phyloP scores from a whole-genome alignment of 1,140 invertebrate genomes.

The Ptiloglossa arizonensis region DNA sequence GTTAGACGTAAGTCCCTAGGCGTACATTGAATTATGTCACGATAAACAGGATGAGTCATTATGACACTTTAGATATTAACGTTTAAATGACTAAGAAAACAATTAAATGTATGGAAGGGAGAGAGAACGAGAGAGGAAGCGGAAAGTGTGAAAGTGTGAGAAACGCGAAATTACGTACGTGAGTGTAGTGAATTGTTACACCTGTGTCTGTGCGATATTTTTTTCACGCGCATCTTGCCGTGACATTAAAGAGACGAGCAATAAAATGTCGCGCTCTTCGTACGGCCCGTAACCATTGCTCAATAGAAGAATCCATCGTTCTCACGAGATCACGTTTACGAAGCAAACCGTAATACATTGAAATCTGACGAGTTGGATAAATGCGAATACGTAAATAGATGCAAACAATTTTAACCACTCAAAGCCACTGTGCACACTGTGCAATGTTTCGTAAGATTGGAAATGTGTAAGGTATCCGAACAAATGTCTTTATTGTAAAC shows the following conservation, averaged over 20 bases:
- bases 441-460: too few relatives aligned
- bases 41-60: constrained; percentile 62
- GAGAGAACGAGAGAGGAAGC: not conserved
- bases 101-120: not conserved
- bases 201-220: constrained; percentile 45
- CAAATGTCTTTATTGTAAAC: too few relatives aligned
- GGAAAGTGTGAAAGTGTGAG: not conserved
- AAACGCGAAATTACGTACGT: constrained; percentile 27
- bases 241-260: constrained; percentile 39
- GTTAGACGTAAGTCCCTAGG: constrained; percentile 55
- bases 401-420: not conserved
- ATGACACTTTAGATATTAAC: constrained; percentile 66
- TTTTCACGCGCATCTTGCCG: constrained; percentile 60
- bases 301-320: constrained; percentile 13
- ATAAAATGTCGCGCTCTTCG: constrained; percentile 40
- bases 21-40: constrained; percentile 57
- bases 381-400: not conserved
- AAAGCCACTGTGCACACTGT: not conserved
- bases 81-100: constrained; percentile 47
- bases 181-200: constrained; percentile 64
- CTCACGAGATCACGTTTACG: not conserved
- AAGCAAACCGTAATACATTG: not conserved
- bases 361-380: not conserved
- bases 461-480: too few relatives aligned
- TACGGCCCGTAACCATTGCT: constrained; percentile 28